Base-by-base conservation (phyloP, 2,888 invertebrate genomes). In the Syrista parreyssii region DNA sequence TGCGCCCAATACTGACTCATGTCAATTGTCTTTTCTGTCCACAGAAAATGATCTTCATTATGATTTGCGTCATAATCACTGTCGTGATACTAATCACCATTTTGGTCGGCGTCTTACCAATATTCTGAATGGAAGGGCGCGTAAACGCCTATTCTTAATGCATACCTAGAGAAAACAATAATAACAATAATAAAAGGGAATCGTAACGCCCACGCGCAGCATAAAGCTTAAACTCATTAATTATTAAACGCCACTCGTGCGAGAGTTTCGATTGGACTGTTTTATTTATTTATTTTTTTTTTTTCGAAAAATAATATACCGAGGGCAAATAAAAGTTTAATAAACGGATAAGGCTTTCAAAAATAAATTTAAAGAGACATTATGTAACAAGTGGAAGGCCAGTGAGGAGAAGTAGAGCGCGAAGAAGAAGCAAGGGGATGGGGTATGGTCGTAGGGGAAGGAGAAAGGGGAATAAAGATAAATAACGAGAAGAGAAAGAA, bases 11-110 rank as follows among this genome's bases (percentile, higher is more conserved):
- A 32, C 68, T 79, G 33, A 74, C 68, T 68, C 75, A 75, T n/a
- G 33, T 34, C 55, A 69, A 80, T 78, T 80, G 78, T 78, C 82
- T 79, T 84, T 88, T 90, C 82, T 90, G 90, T 89, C 89, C 90
- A 89, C 91, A 91, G 91, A 91, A 91, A 91, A 89, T 90, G 91
- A 90, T 90, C 89, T 85, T 90, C 88, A 90, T 91, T 87, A 88
- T 89, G 89, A 90, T 90, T 90, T 91, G 91, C 90, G 87, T 90
- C 83, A 86, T 88, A 88, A 88, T 91, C 88, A 83, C 86, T 84
- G 86, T 86, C 87, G 87, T 91, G 87, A 89, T 91, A 89, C 82
- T 90, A 86, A 88, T 91, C 88, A 84, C 88, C 88, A 89, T 91
- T 87, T 84, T 91, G 82, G 80, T 89, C 88, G 88, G 84, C 82